Evolutionary conservation across 2,797 vertebrate genomes (phyloP).

Genomic region (Danio kyathit): DNA sequence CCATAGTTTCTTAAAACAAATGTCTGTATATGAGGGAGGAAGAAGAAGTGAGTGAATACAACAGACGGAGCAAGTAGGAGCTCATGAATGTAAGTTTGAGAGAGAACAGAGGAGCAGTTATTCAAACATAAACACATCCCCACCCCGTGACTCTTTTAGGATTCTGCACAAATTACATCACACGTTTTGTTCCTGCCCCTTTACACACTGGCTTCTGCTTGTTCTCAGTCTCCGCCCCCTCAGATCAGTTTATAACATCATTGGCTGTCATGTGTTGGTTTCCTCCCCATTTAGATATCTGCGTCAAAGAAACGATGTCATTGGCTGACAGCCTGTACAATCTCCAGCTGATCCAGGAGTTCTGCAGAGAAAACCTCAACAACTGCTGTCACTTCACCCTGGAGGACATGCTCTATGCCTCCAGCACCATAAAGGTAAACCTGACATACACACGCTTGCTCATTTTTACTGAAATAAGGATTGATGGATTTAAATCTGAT

Average conservation of each 20-base stretch:
- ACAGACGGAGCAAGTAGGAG: conserved; percentile 14
- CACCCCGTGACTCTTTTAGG: conserved; percentile 41
- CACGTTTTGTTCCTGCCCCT: conserved; percentile 24
- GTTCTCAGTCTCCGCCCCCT: conserved; percentile 3
- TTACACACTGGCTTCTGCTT: not conserved
- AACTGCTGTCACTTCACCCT: conserved; percentile 97
- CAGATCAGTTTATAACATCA: not conserved
- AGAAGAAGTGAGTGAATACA: not conserved
- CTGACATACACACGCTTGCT: not conserved
- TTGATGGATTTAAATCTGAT: not conserved
- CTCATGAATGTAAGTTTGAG: conserved; percentile 23
- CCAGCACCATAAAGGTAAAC: conserved; percentile 92
- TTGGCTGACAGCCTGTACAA: conserved; percentile 98
- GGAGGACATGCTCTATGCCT: conserved; percentile 97
- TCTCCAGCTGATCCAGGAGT: conserved; percentile 94
- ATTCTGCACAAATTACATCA: conserved; percentile 43
- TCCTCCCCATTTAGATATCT: conserved; percentile 84
- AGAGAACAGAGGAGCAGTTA: conserved; percentile 55
- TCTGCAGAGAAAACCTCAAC: conserved; percentile 94
- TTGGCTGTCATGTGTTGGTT: conserved; percentile 15
- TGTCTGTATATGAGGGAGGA: not conserved
- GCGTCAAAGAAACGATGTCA: conserved; percentile 97
- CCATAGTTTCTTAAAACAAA: not conserved
- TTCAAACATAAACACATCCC: conserved; percentile 79
- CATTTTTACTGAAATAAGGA: not conserved